Percentiles rank a stretch among this genome's conserved stretches.
Conservation (phyloP, 2,113 vertebrate genomes). For the Cathartes aura region DNA sequence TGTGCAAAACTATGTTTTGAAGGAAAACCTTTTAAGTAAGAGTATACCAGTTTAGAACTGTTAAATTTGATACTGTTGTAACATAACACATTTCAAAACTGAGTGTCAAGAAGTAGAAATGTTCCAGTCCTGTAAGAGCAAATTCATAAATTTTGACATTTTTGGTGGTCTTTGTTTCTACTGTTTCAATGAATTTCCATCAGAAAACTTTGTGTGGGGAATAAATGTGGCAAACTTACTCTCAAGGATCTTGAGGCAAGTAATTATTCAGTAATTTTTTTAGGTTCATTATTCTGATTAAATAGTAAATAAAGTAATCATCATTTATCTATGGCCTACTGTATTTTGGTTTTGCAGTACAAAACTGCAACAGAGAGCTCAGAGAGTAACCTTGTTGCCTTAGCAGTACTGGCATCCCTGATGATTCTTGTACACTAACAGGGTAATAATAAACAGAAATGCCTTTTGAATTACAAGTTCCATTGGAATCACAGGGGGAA, state of each 20-base stretch:
- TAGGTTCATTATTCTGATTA: background rate
- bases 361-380: background rate
- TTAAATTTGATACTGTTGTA: conserved; percentile 31
- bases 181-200: background rate
- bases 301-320: conserved; percentile 1
- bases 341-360: background rate
- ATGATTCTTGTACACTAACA: conserved; percentile 5
- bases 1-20: background rate
- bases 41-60: background rate
- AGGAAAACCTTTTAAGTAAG: conserved; percentile 4
- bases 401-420: background rate
- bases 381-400: conserved; percentile 12
- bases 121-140: background rate
- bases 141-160: background rate
- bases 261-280: background rate
- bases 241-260: background rate
- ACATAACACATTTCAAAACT: conserved; percentile 16
- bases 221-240: background rate
- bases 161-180: background rate
- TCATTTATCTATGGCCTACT: background rate
- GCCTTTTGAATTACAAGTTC: conserved; percentile 58
- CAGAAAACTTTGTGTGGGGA: background rate
- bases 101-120: conserved; percentile 7
- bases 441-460: conserved; percentile 58
- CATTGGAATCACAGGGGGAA: conserved; percentile 52